A percentile compares a stretch with the other conserved stretches of the same genome.
phyloP scores from a whole-genome alignment of 2,888 invertebrate genomes.

The Myopa tessellatipennis region DNA sequence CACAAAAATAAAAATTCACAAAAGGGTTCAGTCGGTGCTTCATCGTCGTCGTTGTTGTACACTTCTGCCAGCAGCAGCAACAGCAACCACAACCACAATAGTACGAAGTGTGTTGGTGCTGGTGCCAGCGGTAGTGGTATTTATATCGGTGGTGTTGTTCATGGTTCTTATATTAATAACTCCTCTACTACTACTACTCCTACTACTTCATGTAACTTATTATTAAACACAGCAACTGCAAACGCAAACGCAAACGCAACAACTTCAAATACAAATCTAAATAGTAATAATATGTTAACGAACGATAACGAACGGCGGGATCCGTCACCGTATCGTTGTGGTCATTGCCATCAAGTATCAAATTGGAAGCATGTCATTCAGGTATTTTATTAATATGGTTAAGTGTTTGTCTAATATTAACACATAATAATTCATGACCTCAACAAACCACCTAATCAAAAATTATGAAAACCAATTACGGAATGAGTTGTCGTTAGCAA shows the following conservation, averaged over 20 bases:
- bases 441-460: not conserved
- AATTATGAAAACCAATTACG: not conserved
- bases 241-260: conserved; percentile 33
- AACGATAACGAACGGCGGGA: conserved; percentile 68
- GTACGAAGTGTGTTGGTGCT: conserved; percentile 39
- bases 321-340: conserved; percentile 77
- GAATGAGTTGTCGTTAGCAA: not conserved
- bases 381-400: conserved; percentile 70
- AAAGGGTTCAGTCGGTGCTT: conserved; percentile 49
- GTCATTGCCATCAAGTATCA: conserved; percentile 84
- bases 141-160: conserved; percentile 46
- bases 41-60: conserved; percentile 24
- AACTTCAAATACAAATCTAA: conserved; percentile 43
- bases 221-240: conserved; percentile 42
- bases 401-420: conserved; percentile 35
- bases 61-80: conserved; percentile 7
- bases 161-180: conserved; percentile 48
- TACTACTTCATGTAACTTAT: conserved; percentile 45
- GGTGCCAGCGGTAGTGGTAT: conserved; percentile 38
- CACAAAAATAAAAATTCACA: conserved; percentile 44
- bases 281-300: conserved; percentile 58
- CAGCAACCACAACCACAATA: conserved; percentile 20
- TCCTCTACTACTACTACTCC: conserved; percentile 34
- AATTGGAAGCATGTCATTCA: conserved; percentile 89
- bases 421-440: conserved; percentile 3